These are phyloP conservation scores for Dipodomys spectabilis DNA, from an alignment of 2,113 vertebrate species.

Conservation along the genomic window DNA sequence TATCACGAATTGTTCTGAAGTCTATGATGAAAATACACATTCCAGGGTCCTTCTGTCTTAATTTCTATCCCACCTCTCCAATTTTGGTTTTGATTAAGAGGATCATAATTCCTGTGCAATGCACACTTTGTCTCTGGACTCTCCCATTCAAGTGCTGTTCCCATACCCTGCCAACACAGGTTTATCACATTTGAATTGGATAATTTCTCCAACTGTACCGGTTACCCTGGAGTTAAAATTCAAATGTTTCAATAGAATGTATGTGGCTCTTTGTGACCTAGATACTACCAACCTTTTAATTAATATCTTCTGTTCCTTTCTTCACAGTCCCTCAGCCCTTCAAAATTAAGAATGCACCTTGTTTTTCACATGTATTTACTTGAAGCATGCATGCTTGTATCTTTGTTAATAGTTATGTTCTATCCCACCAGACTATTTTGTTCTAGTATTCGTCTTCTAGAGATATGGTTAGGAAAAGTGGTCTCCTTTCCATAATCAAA, in stretches of 20 bases:
- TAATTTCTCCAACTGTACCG: not conserved
- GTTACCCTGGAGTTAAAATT: not conserved
- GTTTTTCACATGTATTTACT: not conserved
- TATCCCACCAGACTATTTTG: rapidly evolving
- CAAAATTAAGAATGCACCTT: not conserved
- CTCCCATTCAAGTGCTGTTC: no score
- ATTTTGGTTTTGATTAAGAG: not conserved
- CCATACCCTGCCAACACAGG: not conserved
- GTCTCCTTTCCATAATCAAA: not conserved
- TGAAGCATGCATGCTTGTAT: not conserved
- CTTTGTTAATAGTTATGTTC: not conserved
- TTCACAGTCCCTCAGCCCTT: not conserved
- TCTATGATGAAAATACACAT: not conserved
- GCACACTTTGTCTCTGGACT: not conserved
- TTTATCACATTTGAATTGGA: not conserved
- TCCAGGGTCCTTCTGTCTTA: not conserved
- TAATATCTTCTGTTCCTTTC: not conserved
- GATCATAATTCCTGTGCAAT: not conserved
- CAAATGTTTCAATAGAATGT: not conserved
- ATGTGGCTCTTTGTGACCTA: not conserved
- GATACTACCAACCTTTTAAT: not conserved
- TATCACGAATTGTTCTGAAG: not conserved
- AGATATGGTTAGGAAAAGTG: not conserved
- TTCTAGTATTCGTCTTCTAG: not conserved
- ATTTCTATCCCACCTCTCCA: not conserved